Evolutionary conservation across 2,113 vertebrate species (phyloP).

Genomic region (Boulengeromyrus knoepffleri): DNA sequence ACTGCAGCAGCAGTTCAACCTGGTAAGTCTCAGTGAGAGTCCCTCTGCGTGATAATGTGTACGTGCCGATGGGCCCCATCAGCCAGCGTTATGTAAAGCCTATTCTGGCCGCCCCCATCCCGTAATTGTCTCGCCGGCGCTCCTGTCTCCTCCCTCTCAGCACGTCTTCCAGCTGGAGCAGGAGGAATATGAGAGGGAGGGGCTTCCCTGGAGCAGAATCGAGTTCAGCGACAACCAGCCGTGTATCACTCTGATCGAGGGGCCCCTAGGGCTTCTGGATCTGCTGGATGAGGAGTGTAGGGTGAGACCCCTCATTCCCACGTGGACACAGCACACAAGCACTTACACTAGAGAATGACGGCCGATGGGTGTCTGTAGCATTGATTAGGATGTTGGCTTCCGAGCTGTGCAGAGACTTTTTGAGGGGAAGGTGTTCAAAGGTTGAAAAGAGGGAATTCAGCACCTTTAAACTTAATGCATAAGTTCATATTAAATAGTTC

Average conservation of each 20-base stretch:
- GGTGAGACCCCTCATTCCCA: constrained; percentile 34
- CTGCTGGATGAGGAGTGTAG: constrained; percentile 70
- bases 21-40: constrained; percentile 44
- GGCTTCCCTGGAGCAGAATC: constrained; percentile 64
- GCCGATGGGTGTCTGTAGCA: neutral
- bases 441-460: neutral
- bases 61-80: neutral
- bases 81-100: neutral
- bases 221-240: constrained; percentile 67
- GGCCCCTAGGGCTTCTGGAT: constrained; percentile 60
- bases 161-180: constrained; percentile 71
- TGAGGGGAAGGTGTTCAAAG: neutral
- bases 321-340: neutral
- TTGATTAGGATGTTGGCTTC: neutral
- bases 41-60: neutral
- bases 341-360: neutral
- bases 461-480: neutral
- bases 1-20: constrained; percentile 71
- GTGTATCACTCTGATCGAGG: constrained; percentile 65
- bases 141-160: constrained; percentile 33
- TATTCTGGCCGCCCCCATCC: neutral
- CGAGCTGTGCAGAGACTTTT: neutral
- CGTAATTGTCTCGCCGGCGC: neutral
- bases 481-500: neutral
- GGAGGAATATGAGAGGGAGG: constrained; percentile 68